Base-by-base conservation (phyloP, 2,888 invertebrate genomes). In the Drosophila birchii region DNA sequence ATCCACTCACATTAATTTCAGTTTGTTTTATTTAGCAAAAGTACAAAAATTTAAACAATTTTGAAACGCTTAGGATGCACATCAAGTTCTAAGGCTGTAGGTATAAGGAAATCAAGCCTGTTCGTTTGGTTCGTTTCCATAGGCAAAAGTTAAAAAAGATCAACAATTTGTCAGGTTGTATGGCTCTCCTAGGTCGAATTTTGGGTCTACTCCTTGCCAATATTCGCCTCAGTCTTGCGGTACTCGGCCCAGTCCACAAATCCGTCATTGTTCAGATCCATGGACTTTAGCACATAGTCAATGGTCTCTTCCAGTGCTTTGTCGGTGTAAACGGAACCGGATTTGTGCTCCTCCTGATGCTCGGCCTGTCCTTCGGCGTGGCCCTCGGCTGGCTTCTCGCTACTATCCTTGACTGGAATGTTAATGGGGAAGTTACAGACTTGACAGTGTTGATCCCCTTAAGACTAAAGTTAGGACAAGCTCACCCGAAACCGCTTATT, bases 241-340 rank as follows among this genome's bases (percentile, higher is more conserved):
- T 94, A 95, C 89, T 96, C 95, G 6, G 93, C 80, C 86, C 95
- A 96, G 77, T 94, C 95, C 39, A 97, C 94, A 86, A 93, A 96
- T 0, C 97, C 97, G 85, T 97, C 97, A 29, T 94, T 93, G 88
- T 97, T 95, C 32, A 93, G 88, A 88, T 97, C 97, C 68, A 95
- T 94, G 63, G 94, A 93, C 18, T 93, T 93, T 32, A 97, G 90
- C 1, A 96, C 95, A 12, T 94, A 93, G 81, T 96, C 96, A 43
- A 95, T 86, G 0, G 94, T 90, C 2, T 92, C 91, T 72, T 93
- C 93, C 0, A 96, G 85, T 47, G 94, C 93, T 1, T 93, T 92
- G 79, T 96, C 95, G 0, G 93, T 92, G 76, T 94, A 94, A 0
- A 82, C 75, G 23, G 53, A 70, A 5, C 93, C 94, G 92, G 92